Evolutionary conservation across 1,140 invertebrate species (phyloP).

Genomic region (Andricus grossulariae): DNA sequence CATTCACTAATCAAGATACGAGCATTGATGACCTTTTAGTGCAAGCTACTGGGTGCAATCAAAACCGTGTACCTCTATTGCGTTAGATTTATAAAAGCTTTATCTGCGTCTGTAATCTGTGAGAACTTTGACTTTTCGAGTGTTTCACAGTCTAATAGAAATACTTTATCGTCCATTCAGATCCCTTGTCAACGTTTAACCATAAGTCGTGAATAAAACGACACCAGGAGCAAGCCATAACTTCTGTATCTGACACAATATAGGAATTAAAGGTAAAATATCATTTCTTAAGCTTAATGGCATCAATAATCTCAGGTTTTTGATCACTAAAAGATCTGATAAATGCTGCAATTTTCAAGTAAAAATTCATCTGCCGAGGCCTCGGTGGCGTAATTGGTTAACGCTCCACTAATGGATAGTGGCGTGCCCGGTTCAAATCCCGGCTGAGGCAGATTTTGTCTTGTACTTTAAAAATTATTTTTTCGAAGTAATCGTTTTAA

Average conservation of each 20-base stretch:
- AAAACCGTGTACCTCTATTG: background rate
- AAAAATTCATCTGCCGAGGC: no score
- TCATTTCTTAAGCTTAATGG: background rate
- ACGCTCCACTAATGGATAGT: no score
- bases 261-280: background rate
- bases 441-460: no score
- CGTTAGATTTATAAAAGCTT: conserved; percentile 5
- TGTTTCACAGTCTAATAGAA: conserved; percentile 26
- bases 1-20: conserved; percentile 18
- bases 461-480: no score
- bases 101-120: conserved; percentile 1
- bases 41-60: background rate
- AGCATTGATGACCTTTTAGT: conserved; percentile 14
- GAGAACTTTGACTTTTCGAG: conserved; percentile 21
- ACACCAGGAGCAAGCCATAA: conserved; percentile 4
- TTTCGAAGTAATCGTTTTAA: no score
- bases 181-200: conserved; percentile 11
- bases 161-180: conserved; percentile 7
- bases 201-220: background rate
- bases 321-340: no score
- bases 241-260: background rate
- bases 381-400: no score
- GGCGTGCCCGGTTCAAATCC: no score
- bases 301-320: background rate
- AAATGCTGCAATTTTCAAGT: no score